Conservation (phyloP, 2,797 vertebrate genomes). For the Distichodus sexfasciatus region DNA sequence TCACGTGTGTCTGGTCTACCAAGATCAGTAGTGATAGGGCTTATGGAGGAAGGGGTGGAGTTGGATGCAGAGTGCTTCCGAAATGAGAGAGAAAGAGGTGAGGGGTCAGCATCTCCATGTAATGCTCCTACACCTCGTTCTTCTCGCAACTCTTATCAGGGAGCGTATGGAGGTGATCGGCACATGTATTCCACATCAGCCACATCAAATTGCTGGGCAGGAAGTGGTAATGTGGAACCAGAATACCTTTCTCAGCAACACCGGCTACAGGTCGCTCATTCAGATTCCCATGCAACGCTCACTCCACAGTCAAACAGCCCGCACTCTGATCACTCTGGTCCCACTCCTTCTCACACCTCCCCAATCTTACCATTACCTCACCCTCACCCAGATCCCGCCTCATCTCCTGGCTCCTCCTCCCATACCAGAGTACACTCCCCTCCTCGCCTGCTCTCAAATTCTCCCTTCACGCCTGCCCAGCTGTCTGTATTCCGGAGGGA, state of each 20-base stretch:
- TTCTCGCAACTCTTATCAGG: conserved; percentile 40
- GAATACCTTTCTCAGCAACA: conserved; percentile 45
- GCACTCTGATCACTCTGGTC: conserved; percentile 67
- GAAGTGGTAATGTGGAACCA: conserved; percentile 27
- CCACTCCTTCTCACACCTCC: conserved; percentile 60
- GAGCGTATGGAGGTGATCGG: conserved; percentile 31
- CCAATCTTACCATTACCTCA: conserved; percentile 64
- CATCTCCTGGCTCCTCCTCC: conserved; percentile 73
- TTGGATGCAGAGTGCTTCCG: conserved; percentile 77
- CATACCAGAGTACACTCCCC: conserved; percentile 70
- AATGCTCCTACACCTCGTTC: conserved; percentile 37
- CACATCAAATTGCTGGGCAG: conserved; percentile 37
- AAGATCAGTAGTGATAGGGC: conserved; percentile 71
- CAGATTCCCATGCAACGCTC: conserved; percentile 69
- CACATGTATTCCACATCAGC: conserved; percentile 27
- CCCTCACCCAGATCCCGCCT: conserved; percentile 63
- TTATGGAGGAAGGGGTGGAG: conserved; percentile 81
- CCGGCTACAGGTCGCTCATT: conserved; percentile 53
- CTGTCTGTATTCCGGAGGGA: conserved; percentile 77
- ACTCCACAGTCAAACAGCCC: conserved; percentile 69
- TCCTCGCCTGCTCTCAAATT: conserved; percentile 70
- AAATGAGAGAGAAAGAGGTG: conserved; percentile 59
- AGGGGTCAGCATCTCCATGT: conserved; percentile 52
- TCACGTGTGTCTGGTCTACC: conserved; percentile 77
- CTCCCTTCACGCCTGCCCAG: conserved; percentile 70